Base-by-base conservation (phyloP, 2,113 vertebrate species). In the Zosterops lateralis region DNA sequence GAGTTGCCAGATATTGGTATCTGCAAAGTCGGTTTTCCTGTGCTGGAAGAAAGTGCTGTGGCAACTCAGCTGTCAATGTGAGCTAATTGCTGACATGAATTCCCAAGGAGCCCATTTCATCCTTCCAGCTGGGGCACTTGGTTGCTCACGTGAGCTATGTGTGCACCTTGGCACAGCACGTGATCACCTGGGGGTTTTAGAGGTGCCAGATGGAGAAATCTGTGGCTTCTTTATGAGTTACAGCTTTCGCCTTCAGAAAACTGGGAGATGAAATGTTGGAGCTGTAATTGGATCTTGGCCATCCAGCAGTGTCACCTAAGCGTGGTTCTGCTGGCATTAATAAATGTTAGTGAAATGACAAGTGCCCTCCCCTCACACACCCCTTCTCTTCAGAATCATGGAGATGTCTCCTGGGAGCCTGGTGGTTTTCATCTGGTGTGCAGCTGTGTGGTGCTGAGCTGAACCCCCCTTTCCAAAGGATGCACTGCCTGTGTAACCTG, bases 381-480 rank as follows among this genome's bases (percentile, higher is more conserved):
- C 6, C 29, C 9, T 83, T 47, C 47, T 31, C 73, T 40, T 36
- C 61, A 74, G 26, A 74, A 48, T 24, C 9, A 3, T 17, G 34
- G 50, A 54, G 77, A 4, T 47, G 38, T 64, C 31, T 81, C 18
- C 53, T 68, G 66, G 56, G 53, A 40, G 32, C 19, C 57, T 61
- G 47, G 10, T 57, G 84, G 3, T 56, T 84, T 84, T 50, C 66
- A 82, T 92, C 87, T 92, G 89, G 62, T 25, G 45, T 18, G 11
- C 94, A 95, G 92, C 84, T 96, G 91, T 42, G 66, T 45, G 31
- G 2, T 36, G 82, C 54, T 78, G 62, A 82, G 53, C 89, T 72
- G 47, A 50, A 14, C 19, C 25, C 36, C 65, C 29, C 42, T 54
- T 92, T 91, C 38, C 57, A 62, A 48, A 70, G 62, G 92, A 89